Percentiles rank a stretch among this genome's conserved stretches.
phyloP scores from a whole-genome alignment of 2,797 vertebrate species.

The Scarus forsteni region DNA sequence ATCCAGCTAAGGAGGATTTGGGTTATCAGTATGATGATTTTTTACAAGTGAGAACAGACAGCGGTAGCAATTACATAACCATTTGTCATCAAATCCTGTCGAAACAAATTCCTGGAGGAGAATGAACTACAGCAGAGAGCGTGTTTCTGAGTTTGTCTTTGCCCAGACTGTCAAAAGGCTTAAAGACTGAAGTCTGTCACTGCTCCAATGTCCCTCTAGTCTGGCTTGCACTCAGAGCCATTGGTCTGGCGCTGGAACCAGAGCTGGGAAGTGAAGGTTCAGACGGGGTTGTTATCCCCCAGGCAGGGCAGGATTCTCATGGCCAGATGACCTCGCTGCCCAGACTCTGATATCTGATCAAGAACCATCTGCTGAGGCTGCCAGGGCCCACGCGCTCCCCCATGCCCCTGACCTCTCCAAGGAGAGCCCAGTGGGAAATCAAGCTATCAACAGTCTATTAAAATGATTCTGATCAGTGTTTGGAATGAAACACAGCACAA shows the following conservation, averaged over 20 bases:
- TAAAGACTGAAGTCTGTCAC: slow-evolving; percentile 64
- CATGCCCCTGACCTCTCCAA: slow-evolving; percentile 76
- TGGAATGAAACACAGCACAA: slow-evolving; percentile 63
- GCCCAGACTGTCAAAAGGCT: slow-evolving; percentile 57
- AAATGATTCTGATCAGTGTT: slow-evolving; percentile 73
- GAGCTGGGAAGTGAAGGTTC: slow-evolving; percentile 58
- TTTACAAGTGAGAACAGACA: slow-evolving; percentile 31
- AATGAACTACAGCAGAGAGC: slow-evolving; percentile 40
- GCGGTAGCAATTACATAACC: slow-evolving; percentile 42
- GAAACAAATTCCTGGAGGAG: slow-evolving; percentile 51
- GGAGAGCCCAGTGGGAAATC: slow-evolving; percentile 79
- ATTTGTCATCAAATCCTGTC: slow-evolving; percentile 57
- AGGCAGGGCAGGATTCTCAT: slow-evolving; percentile 58
- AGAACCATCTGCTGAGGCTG: slow-evolving; percentile 85
- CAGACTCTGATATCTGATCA: slow-evolving; percentile 84
- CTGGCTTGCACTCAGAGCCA: slow-evolving; percentile 59
- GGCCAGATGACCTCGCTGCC: slow-evolving; percentile 76
- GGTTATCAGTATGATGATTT: slow-evolving; percentile 54
- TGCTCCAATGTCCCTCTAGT: slow-evolving; percentile 52
- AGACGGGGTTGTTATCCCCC: slow-evolving; percentile 69
- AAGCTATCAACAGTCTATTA: slow-evolving; percentile 76
- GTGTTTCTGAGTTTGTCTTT: slow-evolving; percentile 46
- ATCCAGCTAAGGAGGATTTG: slow-evolving; percentile 55
- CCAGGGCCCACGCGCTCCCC: slow-evolving; percentile 71
- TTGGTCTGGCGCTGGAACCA: slow-evolving; percentile 63